These are phyloP conservation scores for Acanthaster planci DNA, from an alignment of 35 echinoderm and acorn worm genomes.

Conservation along the genomic window DNA sequence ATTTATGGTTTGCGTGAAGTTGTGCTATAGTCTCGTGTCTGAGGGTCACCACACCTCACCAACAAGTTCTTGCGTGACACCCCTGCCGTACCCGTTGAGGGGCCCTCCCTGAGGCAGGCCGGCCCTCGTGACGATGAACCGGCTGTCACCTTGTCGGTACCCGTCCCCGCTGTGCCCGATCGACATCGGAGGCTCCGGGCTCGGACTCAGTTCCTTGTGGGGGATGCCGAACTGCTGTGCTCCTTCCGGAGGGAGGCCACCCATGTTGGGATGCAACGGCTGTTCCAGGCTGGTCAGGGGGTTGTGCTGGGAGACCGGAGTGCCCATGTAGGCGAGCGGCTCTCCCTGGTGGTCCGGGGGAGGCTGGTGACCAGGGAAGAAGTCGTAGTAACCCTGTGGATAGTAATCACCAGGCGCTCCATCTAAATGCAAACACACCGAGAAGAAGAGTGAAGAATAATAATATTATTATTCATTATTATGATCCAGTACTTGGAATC, in stretches of 20 bases:
- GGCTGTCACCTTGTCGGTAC: slow-evolving; percentile 33
- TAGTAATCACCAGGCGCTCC: slow-evolving; percentile 78
- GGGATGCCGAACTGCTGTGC: slow-evolving; percentile 37
- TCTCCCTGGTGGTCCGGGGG: slow-evolving; percentile 74
- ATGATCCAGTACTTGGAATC: neutral
- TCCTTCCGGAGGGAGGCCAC: slow-evolving; percentile 57
- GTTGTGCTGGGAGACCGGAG: slow-evolving; percentile 61
- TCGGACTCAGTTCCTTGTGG: slow-evolving; percentile 57
- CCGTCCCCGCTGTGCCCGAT: slow-evolving; percentile 43
- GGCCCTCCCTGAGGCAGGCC: slow-evolving; percentile 41
- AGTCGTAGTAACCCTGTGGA: slow-evolving; percentile 83
- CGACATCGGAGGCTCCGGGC: slow-evolving; percentile 63
- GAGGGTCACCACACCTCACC: slow-evolving; percentile 62
- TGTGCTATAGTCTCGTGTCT: neutral
- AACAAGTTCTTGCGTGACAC: slow-evolving; percentile 49
- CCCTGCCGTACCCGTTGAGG: slow-evolving; percentile 46
- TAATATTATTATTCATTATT: slow-evolving; percentile 4
- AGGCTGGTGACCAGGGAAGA: slow-evolving; percentile 80
- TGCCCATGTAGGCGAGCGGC: slow-evolving; percentile 44
- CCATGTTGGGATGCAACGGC: slow-evolving; percentile 49
- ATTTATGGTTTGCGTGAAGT: neutral
- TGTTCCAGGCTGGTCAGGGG: slow-evolving; percentile 66
- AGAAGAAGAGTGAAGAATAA: slow-evolving; percentile 5
- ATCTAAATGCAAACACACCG: slow-evolving; percentile 51
- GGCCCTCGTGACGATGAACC: slow-evolving; percentile 35